Conservation (phyloP, 1,140 invertebrate species). For the Ips nitidus region DNA sequence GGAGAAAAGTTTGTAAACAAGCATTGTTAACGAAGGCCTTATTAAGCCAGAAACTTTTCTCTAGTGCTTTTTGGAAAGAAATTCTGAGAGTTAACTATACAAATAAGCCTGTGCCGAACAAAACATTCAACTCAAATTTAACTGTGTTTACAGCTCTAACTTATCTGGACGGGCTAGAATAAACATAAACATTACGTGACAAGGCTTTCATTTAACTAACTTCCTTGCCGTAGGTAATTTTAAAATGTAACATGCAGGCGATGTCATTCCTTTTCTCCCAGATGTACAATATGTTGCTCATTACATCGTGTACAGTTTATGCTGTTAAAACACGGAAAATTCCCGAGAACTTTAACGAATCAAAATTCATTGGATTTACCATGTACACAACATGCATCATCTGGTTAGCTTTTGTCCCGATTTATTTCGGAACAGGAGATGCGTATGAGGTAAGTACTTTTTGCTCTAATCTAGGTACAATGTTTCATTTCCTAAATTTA, state of each 20-base stretch:
- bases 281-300: slow-evolving; percentile 73
- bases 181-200: too few species aligned
- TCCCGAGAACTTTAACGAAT: slow-evolving; percentile 77
- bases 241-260: slow-evolving; percentile 68
- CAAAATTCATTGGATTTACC: slow-evolving; percentile 73
- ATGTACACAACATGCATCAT: slow-evolving; percentile 81
- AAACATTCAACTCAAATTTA: too few species aligned
- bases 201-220: too few species aligned
- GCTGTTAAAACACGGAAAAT: slow-evolving; percentile 76
- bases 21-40: too few species aligned
- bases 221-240: slow-evolving; percentile 50
- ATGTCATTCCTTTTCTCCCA: slow-evolving; percentile 70
- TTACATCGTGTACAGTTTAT: slow-evolving; percentile 72
- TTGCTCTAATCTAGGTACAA: background rate
- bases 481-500: background rate
- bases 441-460: slow-evolving; percentile 53
- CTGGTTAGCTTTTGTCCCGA: slow-evolving; percentile 74
- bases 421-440: slow-evolving; percentile 71
- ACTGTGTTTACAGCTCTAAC: too few species aligned
- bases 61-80: background rate
- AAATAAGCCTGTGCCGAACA: too few species aligned
- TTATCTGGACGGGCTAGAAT: too few species aligned
- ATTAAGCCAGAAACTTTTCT: too few species aligned
- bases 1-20: too few species aligned
- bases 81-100: too few species aligned